phyloP scores from a whole-genome alignment of 2,113 vertebrate species.

The Varanus salvator region DNA sequence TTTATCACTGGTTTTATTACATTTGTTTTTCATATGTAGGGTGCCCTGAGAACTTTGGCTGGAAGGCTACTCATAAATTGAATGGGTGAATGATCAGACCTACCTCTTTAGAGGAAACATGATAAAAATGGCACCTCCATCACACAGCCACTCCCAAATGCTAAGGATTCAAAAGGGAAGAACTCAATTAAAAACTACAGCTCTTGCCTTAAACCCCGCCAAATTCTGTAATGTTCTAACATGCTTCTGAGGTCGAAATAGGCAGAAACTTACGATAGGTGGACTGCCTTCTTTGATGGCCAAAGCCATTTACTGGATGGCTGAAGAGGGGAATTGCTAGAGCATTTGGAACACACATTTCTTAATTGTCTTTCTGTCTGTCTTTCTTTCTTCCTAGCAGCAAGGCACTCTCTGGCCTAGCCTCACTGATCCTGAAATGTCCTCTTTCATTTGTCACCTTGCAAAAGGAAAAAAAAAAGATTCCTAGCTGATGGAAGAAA shows the following conservation, averaged over 20 bases:
- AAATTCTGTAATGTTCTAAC: not conserved
- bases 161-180: not conserved
- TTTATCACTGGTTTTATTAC: too few species aligned
- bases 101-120: not conserved
- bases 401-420: conserved; percentile 29
- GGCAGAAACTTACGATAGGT: too few species aligned
- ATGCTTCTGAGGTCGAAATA: not conserved
- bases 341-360: not conserved
- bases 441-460: not conserved
- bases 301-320: not conserved
- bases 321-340: not conserved
- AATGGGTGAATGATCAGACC: too few species aligned
- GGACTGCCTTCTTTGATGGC: not conserved
- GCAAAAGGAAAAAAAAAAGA: accelerated
- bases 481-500: conserved; percentile 13
- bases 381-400: not conserved
- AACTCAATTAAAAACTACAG: not conserved
- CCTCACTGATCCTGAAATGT: conserved; percentile 8
- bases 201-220: not conserved
- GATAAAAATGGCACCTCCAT: not conserved
- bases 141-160: not conserved
- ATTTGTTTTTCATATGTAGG: too few species aligned
- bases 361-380: not conserved
- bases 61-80: too few species aligned
- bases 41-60: too few species aligned